Conservation (phyloP, 2,797 vertebrate species). For the Semaprochilodus insignis region DNA sequence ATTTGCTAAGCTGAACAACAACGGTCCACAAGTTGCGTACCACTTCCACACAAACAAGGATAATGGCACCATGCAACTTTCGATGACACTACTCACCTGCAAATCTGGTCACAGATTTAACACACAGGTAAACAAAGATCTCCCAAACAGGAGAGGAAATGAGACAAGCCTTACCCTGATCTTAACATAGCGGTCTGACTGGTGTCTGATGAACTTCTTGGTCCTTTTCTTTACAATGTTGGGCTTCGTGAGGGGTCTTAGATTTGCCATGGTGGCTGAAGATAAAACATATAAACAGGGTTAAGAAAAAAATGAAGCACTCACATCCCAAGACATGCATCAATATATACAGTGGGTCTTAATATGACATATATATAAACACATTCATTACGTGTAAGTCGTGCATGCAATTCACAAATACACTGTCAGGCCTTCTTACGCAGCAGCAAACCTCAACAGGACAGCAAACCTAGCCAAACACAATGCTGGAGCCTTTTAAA, state of each 20-base stretch:
- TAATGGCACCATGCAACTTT: too few relatives aligned
- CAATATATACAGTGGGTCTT: background rate
- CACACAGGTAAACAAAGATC: background rate
- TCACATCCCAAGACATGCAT: background rate
- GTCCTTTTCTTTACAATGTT: constrained; percentile 97
- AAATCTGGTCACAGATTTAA: background rate
- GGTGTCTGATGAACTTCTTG: constrained; percentile 98
- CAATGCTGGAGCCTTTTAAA: too few relatives aligned
- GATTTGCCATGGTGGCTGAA: constrained; percentile 89
- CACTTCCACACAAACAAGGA: too few relatives aligned
- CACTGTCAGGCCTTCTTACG: too few relatives aligned
- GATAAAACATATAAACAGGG: background rate
- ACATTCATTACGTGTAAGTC: background rate
- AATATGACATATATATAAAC: background rate
- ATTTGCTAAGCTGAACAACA: too few relatives aligned
- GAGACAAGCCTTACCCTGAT: constrained; percentile 81
- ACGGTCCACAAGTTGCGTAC: too few relatives aligned
- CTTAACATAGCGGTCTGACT: constrained; percentile 98
- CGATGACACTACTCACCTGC: too few relatives aligned
- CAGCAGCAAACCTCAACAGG: too few relatives aligned
- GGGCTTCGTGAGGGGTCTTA: constrained; percentile 92
- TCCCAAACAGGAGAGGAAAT: background rate
- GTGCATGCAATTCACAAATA: too few relatives aligned
- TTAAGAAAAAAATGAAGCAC: background rate
- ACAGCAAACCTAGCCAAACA: too few relatives aligned